These are phyloP conservation scores for Ahaetulla prasina DNA, from an alignment of 2,113 vertebrate species.

Conservation along the genomic window DNA sequence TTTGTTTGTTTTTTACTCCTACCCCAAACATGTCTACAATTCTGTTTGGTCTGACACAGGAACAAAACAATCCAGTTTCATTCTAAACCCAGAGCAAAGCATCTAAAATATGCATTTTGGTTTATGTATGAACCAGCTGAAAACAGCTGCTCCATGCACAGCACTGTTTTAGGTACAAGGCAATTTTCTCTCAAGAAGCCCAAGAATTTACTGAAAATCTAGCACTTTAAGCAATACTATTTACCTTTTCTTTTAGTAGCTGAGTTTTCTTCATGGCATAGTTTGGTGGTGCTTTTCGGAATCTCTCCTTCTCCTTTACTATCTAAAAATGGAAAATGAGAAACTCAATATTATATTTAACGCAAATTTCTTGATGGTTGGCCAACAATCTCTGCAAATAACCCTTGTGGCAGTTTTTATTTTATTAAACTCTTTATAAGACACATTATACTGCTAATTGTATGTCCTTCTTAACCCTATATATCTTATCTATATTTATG, in stretches of 20 bases:
- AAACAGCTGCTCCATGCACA: neutral
- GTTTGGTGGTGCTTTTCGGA: conserved; percentile 95
- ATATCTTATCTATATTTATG: neutral
- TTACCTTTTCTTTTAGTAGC: conserved; percentile 96
- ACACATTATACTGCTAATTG: neutral
- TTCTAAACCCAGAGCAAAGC: neutral
- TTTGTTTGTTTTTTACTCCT: no score
- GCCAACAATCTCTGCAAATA: neutral
- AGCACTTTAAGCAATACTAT: conserved; percentile 9
- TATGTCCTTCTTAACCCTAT: neutral
- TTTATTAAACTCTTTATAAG: neutral
- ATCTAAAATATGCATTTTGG: neutral
- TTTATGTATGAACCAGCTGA: neutral
- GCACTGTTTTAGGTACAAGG: neutral
- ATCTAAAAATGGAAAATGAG: conserved; percentile 74
- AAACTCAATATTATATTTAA: conserved; percentile 6
- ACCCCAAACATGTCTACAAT: neutral
- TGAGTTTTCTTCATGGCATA: conserved; percentile 99
- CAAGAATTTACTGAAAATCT: neutral
- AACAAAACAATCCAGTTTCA: neutral
- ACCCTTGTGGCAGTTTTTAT: neutral
- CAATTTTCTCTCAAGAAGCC: neutral
- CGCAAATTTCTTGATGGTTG: neutral
- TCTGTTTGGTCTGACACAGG: neutral
- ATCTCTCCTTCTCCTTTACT: conserved; percentile 96